Conservation (phyloP, 2,797 vertebrate genomes). For the Tenualosa ilisha region DNA sequence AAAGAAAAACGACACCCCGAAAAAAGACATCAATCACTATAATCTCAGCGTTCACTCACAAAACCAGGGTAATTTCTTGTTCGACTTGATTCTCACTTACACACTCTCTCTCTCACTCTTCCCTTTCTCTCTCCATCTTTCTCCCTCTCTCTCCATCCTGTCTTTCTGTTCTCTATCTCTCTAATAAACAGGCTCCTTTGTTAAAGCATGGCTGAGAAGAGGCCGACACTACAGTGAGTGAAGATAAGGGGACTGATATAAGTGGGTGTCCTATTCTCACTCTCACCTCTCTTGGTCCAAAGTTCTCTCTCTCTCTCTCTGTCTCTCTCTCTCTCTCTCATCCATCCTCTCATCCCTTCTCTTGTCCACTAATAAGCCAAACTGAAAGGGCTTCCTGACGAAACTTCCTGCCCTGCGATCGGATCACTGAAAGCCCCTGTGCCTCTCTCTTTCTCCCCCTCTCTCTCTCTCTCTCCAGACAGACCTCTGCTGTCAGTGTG, state of each 20-base stretch:
- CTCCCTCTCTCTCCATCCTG: not conserved
- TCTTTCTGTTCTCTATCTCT: not conserved
- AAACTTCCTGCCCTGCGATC: constrained; percentile 9
- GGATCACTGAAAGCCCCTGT: not conserved
- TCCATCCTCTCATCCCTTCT: not conserved
- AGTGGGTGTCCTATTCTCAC: constrained; percentile 1
- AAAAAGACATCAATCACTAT: constrained; percentile 19
- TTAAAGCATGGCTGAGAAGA: not conserved
- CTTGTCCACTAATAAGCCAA: not conserved
- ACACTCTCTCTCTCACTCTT: not conserved
- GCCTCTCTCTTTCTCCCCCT: not conserved
- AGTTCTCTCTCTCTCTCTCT: not conserved
- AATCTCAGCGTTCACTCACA: not conserved
- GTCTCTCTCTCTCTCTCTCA: not conserved
- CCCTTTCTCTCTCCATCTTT: not conserved
- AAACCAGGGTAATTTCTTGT: constrained; percentile 1
- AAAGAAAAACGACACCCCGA: too few relatives aligned
- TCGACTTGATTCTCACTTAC: too few relatives aligned
- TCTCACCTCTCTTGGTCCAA: not conserved
- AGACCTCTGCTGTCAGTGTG: not conserved
- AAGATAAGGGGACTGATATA: constrained; percentile 1
- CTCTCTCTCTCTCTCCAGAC: not conserved
- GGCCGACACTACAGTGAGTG: not conserved
- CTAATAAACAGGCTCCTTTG: not conserved
- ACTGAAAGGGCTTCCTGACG: not conserved